Percentiles rank a stretch among this genome's conserved stretches.
These are phyloP conservation scores for Cynaeus angustus DNA, from an alignment of 2,888 invertebrate genomes.

Conservation along the genomic window DNA sequence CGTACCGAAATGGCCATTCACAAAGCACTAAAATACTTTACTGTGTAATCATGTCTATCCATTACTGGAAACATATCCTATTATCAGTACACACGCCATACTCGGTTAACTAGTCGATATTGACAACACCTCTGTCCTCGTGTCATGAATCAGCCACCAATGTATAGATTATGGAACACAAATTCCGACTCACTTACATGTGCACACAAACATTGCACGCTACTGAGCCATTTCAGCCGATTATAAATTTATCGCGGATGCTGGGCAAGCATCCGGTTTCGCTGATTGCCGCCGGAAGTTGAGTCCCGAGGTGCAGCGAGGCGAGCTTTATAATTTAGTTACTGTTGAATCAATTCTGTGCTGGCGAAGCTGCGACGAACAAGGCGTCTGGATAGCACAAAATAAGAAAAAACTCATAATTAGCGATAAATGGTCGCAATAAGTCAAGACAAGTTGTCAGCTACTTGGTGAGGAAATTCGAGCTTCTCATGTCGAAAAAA, in stretches of 20 bases:
- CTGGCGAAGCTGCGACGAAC: conserved; percentile 9
- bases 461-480: too few species aligned
- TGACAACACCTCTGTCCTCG: conserved; percentile 56
- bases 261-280: conserved; percentile 65
- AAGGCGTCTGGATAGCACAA: not conserved
- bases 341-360: conserved; percentile 58
- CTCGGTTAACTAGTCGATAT: conserved; percentile 57
- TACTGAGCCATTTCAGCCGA: conserved; percentile 58
- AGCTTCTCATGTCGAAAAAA: too few species aligned
- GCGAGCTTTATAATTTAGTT: conserved; percentile 65
- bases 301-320: conserved; percentile 63
- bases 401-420: not conserved
- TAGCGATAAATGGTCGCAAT: not conserved
- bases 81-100: conserved; percentile 55
- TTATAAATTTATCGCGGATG: conserved; percentile 66
- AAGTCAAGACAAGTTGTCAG: not conserved
- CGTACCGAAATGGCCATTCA: conserved; percentile 49
- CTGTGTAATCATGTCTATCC: conserved; percentile 53
- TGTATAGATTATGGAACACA: conserved; percentile 32
- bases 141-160: conserved; percentile 40
- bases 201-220: conserved; percentile 24
- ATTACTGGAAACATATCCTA: conserved; percentile 57
- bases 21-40: conserved; percentile 52
- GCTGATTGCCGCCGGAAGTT: conserved; percentile 65
- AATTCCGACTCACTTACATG: conserved; percentile 41